phyloP scores from a whole-genome alignment of 2,888 invertebrate species.

The Ectropis crepuscularia region DNA sequence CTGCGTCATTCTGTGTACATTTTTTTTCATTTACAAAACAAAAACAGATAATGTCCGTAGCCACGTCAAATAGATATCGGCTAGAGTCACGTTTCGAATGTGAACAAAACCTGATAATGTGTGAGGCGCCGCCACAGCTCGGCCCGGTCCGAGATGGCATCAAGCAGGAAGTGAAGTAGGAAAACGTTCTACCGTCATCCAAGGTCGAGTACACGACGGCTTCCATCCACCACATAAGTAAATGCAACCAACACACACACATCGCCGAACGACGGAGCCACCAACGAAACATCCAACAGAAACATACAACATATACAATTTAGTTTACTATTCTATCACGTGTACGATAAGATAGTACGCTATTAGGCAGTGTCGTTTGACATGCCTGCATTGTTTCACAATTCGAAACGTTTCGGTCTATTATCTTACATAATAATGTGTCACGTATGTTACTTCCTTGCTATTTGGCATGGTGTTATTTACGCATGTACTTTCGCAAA shows the following conservation, averaged over 20 bases:
- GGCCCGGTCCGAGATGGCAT: conserved; percentile 71
- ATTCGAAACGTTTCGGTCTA: conserved; percentile 66
- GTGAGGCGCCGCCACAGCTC: conserved; percentile 52
- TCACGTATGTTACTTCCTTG: conserved; percentile 39
- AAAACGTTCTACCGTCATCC: conserved; percentile 79
- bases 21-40: conserved; percentile 4
- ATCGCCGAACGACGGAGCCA: neutral
- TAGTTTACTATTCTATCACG: neutral
- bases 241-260: neutral
- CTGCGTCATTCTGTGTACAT: neutral
- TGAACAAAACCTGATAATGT: conserved; percentile 44
- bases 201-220: conserved; percentile 72
- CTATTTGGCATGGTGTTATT: conserved; percentile 28
- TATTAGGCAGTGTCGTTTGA: conserved; percentile 60
- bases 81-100: conserved; percentile 37
- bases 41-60: conserved; percentile 13
- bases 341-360: conserved; percentile 35
- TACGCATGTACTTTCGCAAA: conserved; percentile 18
- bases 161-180: conserved; percentile 81
- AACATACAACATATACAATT: neutral
- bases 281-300: neutral
- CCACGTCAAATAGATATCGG: conserved; percentile 22
- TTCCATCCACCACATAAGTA: conserved; percentile 59
- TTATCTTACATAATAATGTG: conserved; percentile 41
- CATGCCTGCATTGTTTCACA: conserved; percentile 65